A percentile compares a stretch with the other conserved stretches of the same genome.
These are phyloP conservation scores for Agapetus fuscipes DNA, from an alignment of 2,888 invertebrate genomes.

Conservation along the genomic window DNA sequence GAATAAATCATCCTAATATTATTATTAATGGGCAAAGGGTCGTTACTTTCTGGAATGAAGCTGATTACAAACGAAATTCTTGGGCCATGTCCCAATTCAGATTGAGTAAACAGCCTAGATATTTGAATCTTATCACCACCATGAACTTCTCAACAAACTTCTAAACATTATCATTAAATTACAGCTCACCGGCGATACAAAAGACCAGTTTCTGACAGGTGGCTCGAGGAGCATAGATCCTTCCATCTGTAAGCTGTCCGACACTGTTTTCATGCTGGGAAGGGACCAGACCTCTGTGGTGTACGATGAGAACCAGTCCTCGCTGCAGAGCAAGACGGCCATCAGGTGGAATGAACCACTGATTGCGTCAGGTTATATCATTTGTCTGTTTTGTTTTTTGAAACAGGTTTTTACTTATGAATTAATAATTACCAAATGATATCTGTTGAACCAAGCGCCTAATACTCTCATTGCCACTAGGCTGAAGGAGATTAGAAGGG, in stretches of 20 bases:
- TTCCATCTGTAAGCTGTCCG: constrained; percentile 66
- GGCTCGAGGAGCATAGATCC: constrained; percentile 72
- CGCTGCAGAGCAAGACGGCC: constrained; percentile 55
- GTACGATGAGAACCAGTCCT: constrained; percentile 61
- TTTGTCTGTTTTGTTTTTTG: background rate
- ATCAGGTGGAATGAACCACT: constrained; percentile 76
- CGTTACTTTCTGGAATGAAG: no score
- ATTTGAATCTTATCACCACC: no score
- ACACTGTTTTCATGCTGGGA: constrained; percentile 69
- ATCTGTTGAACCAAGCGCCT: background rate
- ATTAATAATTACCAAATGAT: no score
- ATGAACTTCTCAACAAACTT: no score
- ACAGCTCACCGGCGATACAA: constrained; percentile 48
- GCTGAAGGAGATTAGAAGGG: no score
- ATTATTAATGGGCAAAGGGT: no score
- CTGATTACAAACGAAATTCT: no score
- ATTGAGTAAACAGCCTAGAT: no score
- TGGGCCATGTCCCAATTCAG: no score
- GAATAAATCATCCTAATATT: no score
- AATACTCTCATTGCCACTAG: no score
- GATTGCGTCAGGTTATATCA: constrained; percentile 48
- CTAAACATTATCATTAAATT: constrained; percentile 4
- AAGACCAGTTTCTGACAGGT: constrained; percentile 79
- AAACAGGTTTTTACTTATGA: background rate
- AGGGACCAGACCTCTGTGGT: constrained; percentile 82